These are phyloP conservation scores for Zaprionus capensis DNA, from an alignment of 1,140 invertebrate species.

Conservation along the genomic window DNA sequence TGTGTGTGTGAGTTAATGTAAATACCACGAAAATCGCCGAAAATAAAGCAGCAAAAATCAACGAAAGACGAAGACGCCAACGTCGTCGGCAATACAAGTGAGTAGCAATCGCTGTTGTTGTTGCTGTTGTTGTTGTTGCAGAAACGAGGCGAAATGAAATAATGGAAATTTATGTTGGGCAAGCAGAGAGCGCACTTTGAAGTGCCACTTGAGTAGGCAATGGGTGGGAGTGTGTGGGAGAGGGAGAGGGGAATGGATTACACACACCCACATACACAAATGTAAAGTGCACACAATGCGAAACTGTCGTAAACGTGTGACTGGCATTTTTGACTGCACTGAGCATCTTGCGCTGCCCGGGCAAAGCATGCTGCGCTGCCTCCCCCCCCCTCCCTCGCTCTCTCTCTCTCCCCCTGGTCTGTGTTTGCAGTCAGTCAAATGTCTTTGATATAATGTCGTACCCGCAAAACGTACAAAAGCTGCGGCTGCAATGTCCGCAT, in stretches of 20 bases:
- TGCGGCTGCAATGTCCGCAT: constrained; percentile 37
- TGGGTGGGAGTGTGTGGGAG: background rate
- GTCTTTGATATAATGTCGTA: constrained; percentile 47
- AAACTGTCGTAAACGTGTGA: constrained; percentile 3
- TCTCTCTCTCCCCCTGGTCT: background rate
- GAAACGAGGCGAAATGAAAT: constrained; percentile 71
- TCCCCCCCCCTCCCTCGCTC: background rate
- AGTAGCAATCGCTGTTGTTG: constrained; percentile 49
- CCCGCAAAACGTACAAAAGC: constrained; percentile 23
- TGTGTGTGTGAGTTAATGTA: constrained; percentile 61
- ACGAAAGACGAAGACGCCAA: constrained; percentile 56
- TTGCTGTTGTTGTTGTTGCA: constrained; percentile 37
- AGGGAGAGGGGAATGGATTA: background rate
- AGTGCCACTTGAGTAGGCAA: constrained; percentile 49
- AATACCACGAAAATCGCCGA: constrained; percentile 76
- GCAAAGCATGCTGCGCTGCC: constrained; percentile 16
- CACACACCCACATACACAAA: background rate
- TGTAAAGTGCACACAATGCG: constrained; percentile 4
- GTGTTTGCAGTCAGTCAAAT: constrained; percentile 45
- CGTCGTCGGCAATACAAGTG: constrained; percentile 37
- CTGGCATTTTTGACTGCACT: constrained; percentile 34
- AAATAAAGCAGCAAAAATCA: constrained; percentile 76
- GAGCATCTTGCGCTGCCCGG: constrained; percentile 18
- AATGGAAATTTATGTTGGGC: constrained; percentile 72
- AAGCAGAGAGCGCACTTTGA: constrained; percentile 50